phyloP scores from a whole-genome alignment of 23 tunicate genomes.

The Halocynthia roretzi region DNA sequence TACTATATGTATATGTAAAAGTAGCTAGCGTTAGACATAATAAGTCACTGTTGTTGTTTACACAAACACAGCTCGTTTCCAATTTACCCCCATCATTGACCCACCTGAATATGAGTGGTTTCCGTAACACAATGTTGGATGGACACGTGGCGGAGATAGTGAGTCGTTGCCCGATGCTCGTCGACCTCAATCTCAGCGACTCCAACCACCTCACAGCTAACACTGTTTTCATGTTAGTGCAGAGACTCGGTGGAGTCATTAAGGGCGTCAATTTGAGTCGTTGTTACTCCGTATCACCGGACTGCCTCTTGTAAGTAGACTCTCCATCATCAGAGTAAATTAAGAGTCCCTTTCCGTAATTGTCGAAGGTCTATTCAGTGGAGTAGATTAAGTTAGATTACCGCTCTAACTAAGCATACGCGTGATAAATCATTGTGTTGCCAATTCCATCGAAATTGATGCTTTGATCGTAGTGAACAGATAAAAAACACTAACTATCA shows the following conservation, averaged over 20 bases:
- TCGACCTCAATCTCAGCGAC: constrained; percentile 76
- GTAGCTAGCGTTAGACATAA: too few species aligned
- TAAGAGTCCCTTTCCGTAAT: not conserved
- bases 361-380: not conserved
- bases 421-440: not conserved
- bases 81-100: constrained; percentile 40
- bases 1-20: too few species aligned
- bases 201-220: constrained; percentile 58
- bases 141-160: constrained; percentile 56
- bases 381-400: not conserved
- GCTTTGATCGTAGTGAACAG: too few species aligned
- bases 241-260: constrained; percentile 24
- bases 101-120: constrained; percentile 68
- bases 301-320: constrained; percentile 65
- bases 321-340: not conserved
- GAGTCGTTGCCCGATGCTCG: constrained; percentile 34
- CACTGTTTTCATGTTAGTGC: constrained; percentile 29
- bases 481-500: too few species aligned
- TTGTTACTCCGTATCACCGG: constrained; percentile 78
- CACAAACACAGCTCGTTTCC: constrained; percentile 33
- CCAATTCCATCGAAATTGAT: not conserved
- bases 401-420: not conserved
- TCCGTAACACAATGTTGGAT: constrained; percentile 66
- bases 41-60: too few species aligned
- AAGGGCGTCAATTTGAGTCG: constrained; percentile 67